Percentiles rank a stretch among this genome's conserved stretches.
phyloP scores from a whole-genome alignment of 92 coral and sea anemone genomes.

The Umimayanthus chanpuru region DNA sequence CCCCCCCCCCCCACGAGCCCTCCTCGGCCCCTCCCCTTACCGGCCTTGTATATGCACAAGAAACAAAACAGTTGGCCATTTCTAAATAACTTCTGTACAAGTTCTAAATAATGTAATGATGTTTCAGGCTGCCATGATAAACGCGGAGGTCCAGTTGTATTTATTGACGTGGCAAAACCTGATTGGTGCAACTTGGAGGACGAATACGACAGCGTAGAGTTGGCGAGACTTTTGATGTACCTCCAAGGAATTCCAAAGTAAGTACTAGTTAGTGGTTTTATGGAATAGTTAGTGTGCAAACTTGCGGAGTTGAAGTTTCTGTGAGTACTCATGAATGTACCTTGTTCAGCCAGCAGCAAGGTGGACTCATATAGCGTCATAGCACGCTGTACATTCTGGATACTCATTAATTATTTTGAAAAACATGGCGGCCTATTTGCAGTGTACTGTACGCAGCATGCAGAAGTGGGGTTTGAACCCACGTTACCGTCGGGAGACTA shows the following conservation, averaged over 20 bases:
- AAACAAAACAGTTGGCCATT: neutral
- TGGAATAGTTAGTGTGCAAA: neutral
- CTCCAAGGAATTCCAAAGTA: constrained; percentile 88
- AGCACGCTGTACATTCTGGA: neutral
- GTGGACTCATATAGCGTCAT: too few species aligned
- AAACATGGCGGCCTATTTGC: too few species aligned
- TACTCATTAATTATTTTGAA: too few species aligned
- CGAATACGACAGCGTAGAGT: constrained; percentile 80
- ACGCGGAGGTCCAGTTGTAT: constrained; percentile 81
- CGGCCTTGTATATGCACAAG: neutral
- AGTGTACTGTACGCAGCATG: too few species aligned
- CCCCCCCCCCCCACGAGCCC: too few species aligned
- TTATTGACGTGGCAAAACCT: constrained; percentile 77
- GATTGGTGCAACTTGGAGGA: constrained; percentile 81
- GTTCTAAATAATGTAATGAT: neutral
- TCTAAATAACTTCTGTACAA: neutral
- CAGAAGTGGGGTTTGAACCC: too few species aligned
- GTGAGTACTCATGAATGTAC: neutral
- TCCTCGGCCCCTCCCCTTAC: too few species aligned
- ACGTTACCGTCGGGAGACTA: too few species aligned
- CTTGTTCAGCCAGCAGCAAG: neutral
- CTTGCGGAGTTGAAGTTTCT: neutral
- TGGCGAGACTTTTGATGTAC: constrained; percentile 89
- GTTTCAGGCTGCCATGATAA: constrained; percentile 77
- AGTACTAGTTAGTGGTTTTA: constrained; percentile 24